Percentiles rank a stretch among this genome's conserved stretches.
Evolutionary conservation across 2,888 invertebrate species (phyloP).

Genomic region (Synanthedon andrenaeformis): DNA sequence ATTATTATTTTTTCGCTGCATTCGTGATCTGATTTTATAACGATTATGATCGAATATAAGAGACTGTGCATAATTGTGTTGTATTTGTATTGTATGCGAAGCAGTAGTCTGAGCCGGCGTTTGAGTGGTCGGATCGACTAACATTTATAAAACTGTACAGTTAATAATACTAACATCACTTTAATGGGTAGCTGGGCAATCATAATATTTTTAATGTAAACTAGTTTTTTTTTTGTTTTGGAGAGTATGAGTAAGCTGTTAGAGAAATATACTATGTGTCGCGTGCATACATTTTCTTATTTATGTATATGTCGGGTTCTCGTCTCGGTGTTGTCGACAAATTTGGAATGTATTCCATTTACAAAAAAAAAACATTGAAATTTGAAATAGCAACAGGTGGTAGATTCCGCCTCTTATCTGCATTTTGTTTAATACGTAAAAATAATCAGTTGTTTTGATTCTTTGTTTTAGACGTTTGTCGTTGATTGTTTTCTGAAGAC

Average conservation of each 20-base stretch:
- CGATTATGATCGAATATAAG: slow-evolving; percentile 1
- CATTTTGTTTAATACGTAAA: too few species aligned
- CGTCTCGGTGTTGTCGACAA: too few species aligned
- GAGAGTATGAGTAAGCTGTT: slow-evolving; percentile 29
- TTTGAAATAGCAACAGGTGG: too few species aligned
- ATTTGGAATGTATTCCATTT: too few species aligned
- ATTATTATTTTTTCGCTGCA: slow-evolving; percentile 18
- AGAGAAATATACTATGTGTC: slow-evolving; percentile 40
- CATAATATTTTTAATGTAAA: slow-evolving; percentile 60
- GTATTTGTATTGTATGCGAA: slow-evolving; percentile 13
- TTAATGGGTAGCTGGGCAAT: slow-evolving; percentile 67
- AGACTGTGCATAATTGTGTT: too few species aligned
- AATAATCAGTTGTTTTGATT: too few species aligned
- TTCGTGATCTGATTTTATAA: slow-evolving; percentile 20
- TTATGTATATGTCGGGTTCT: slow-evolving; percentile 14
- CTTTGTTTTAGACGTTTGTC: too few species aligned
- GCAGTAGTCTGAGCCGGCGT: slow-evolving; percentile 47
- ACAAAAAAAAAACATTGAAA: too few species aligned
- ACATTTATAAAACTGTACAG: slow-evolving; percentile 53
- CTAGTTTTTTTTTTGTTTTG: slow-evolving; percentile 31
- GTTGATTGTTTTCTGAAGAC: slow-evolving; percentile 17
- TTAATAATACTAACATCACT: slow-evolving; percentile 65
- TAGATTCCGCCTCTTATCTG: too few species aligned
- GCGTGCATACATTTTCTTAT: slow-evolving; percentile 40
- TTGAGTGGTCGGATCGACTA: slow-evolving; percentile 45